Evolutionary conservation across 2,113 vertebrate species (phyloP).

Genomic region (Aleadryas rufinucha): DNA sequence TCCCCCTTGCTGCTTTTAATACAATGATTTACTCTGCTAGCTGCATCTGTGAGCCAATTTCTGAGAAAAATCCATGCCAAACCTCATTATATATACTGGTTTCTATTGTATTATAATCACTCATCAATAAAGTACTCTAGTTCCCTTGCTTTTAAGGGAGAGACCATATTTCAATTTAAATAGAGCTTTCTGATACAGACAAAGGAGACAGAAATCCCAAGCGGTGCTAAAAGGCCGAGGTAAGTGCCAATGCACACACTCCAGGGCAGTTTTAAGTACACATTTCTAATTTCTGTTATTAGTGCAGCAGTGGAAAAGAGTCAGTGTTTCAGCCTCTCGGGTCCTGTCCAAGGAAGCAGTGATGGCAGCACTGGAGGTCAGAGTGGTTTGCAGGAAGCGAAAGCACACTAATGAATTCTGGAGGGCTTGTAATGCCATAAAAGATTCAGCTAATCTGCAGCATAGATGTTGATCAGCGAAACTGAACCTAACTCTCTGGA

Average conservation of each 20-base stretch:
- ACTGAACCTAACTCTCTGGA: conserved; percentile 70
- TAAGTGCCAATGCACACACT: background rate
- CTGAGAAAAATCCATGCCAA: background rate
- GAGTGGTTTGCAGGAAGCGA: conserved; percentile 25
- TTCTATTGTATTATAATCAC: background rate
- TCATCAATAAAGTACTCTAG: background rate
- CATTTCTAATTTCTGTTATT: background rate
- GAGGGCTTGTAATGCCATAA: conserved; percentile 69
- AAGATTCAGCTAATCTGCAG: conserved; percentile 79
- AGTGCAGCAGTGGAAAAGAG: background rate
- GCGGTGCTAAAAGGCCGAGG: background rate
- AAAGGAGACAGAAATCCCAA: background rate
- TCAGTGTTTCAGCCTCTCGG: background rate
- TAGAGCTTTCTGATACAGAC: background rate
- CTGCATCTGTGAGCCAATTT: background rate
- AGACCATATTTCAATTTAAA: background rate
- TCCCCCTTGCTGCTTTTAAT: background rate
- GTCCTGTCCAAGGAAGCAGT: background rate
- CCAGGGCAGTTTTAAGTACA: background rate
- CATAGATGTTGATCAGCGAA: conserved; percentile 72
- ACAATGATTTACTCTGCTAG: background rate
- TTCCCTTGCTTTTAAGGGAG: background rate
- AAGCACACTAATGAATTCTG: conserved; percentile 69
- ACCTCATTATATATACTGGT: background rate
- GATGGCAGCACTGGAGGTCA: background rate